These are phyloP conservation scores for Phenganax marumi DNA, from an alignment of 92 coral and sea anemone genomes.

Conservation along the genomic window DNA sequence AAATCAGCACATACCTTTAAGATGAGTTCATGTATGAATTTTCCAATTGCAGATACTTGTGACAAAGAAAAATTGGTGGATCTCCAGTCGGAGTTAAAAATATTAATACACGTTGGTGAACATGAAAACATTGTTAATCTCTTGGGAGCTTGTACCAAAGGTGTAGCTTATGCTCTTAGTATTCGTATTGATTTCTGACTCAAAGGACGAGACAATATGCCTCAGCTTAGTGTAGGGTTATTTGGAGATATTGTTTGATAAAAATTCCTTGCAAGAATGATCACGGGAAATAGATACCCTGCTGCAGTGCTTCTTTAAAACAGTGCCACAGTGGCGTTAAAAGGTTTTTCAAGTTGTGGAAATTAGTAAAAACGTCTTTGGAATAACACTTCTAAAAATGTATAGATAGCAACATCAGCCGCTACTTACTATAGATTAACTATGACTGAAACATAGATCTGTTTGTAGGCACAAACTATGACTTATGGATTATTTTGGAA, in stretches of 20 bases:
- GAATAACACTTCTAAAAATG: no score
- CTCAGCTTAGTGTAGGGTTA: no score
- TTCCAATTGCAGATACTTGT: constrained; percentile 62
- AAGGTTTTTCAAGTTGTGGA: no score
- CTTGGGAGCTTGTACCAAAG: constrained; percentile 92
- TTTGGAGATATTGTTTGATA: no score
- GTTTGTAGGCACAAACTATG: constrained; percentile 40
- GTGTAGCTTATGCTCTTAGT: constrained; percentile 25
- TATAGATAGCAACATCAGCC: no score
- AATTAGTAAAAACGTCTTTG: no score
- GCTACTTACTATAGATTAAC: no score
- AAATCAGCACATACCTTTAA: not conserved
- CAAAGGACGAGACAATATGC: not conserved
- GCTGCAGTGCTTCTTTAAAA: not conserved
- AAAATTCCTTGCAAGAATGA: not conserved
- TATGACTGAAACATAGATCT: no score
- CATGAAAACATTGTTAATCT: constrained; percentile 91
- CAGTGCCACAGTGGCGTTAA: no score
- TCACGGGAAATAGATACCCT: not conserved
- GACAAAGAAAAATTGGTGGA: constrained; percentile 73
- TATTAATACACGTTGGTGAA: constrained; percentile 82
- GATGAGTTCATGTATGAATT: not conserved
- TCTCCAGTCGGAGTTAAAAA: constrained; percentile 79
- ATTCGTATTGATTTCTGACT: not conserved
- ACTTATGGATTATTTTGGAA: constrained; percentile 78